These are phyloP conservation scores for Diadromus collaris DNA, from an alignment of 2,888 invertebrate species.

Conservation along the genomic window DNA sequence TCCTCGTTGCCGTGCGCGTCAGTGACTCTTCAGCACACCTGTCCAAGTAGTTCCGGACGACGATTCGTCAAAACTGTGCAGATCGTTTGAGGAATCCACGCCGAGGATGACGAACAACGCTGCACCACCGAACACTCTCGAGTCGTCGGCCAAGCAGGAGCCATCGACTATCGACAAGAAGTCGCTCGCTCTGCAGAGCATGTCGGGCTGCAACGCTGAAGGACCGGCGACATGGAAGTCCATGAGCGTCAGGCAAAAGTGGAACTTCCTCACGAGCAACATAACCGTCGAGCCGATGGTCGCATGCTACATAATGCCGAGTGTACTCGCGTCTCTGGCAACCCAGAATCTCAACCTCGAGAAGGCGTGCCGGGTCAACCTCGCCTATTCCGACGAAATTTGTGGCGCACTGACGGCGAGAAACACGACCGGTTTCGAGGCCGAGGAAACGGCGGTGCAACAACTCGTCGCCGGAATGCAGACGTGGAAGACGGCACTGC, in stretches of 20 bases:
- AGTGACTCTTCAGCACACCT: background rate
- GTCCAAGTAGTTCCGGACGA: background rate
- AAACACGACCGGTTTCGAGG: slow-evolving; percentile 85
- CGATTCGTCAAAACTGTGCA: background rate
- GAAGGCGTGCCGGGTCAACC: slow-evolving; percentile 92
- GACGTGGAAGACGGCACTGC: slow-evolving; percentile 93
- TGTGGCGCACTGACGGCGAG: slow-evolving; percentile 89
- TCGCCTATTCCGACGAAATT: slow-evolving; percentile 86
- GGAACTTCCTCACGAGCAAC: slow-evolving; percentile 83
- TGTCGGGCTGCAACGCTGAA: slow-evolving; percentile 45
- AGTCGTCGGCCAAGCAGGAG: slow-evolving; percentile 44
- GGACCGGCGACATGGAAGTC: slow-evolving; percentile 79
- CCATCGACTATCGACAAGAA: slow-evolving; percentile 44
- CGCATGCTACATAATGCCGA: slow-evolving; percentile 86
- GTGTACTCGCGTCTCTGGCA: slow-evolving; percentile 86
- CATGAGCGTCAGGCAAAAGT: slow-evolving; percentile 82
- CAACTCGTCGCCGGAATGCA: slow-evolving; percentile 87
- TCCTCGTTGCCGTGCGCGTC: background rate
- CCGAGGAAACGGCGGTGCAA: slow-evolving; percentile 84
- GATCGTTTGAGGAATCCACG: background rate
- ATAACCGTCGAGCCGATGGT: slow-evolving; percentile 90
- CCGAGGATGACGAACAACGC: slow-evolving; percentile 55
- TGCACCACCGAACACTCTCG: slow-evolving; percentile 35
- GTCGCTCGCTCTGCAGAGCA: slow-evolving; percentile 36
- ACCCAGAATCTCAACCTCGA: slow-evolving; percentile 93